Base-by-base conservation (phyloP, 2,113 vertebrate genomes). In the Parus major region DNA sequence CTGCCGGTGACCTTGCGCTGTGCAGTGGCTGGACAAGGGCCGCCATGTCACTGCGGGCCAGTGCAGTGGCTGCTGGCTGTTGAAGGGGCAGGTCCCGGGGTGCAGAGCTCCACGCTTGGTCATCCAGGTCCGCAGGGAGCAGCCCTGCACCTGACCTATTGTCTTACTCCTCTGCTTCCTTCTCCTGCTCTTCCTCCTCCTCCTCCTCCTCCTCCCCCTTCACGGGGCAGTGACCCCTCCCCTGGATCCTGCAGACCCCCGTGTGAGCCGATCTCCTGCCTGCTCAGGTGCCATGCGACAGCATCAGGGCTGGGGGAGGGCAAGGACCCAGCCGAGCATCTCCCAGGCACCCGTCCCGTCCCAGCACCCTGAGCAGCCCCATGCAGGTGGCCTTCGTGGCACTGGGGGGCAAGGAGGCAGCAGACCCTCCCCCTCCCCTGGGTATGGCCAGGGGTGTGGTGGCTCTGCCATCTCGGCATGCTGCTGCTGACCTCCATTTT, bases 401-500 rank as follows among this genome's bases (percentile, higher is more conserved):
- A 4, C 29, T 22, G 41, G 10, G 46, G 18, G 25, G 4, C 17
- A 23, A 21, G 9, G 20, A 21, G 68, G 53, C 16, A 24, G 72
- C 64, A 65, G 41, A 41, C 8, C 35, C 16, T 78, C 42, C 39
- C n/a, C 9, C 12, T 52, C 31, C 5, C 18, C 2, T 0, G 36
- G 53, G 29, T 33, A 25, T 0, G 2, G 35, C 15, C 41, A 27
- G 69, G 86, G 87, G 36, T 57, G 81, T 86, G 90, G 73, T 89
- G 82, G 60, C 88, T 77, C 63, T 78, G 69, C 65, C 46, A n/a
- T 75, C 46, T 57, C 88, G 11, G 4, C 72, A 0, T 1, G 1
- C 77, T 73, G 77, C 39, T 4, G 11, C 64, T 77, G 89, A 41
- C 81, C 69, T 94, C 95, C 96, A 92, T 96, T 84, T 96, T 95